phyloP scores from a whole-genome alignment of 1,140 invertebrate species.

The Drosophila bipectinata region DNA sequence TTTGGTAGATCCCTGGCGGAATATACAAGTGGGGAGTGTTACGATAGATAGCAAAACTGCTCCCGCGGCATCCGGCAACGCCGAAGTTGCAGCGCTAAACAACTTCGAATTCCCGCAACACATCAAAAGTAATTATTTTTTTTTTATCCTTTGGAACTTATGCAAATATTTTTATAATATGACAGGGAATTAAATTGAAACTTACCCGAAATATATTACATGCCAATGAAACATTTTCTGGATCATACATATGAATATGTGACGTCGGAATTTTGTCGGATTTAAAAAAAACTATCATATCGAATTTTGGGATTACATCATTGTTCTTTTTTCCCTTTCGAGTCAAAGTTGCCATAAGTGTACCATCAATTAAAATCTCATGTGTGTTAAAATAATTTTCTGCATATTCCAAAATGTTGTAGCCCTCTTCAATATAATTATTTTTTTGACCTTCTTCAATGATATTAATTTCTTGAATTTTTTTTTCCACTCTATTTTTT shows the following conservation, averaged over 20 bases:
- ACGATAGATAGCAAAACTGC: no score
- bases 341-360: conserved; percentile 94
- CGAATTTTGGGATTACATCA: conserved; percentile 93
- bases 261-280: conserved; percentile 95
- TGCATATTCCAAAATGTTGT: conserved; percentile 96
- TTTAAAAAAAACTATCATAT: conserved; percentile 96
- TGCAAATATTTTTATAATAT: not conserved
- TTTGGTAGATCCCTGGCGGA: no score
- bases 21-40: no score
- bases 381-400: conserved; percentile 97
- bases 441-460: conserved; percentile 85
- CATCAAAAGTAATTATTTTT: no score
- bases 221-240: conserved; percentile 95
- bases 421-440: conserved; percentile 85
- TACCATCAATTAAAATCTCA: conserved; percentile 92
- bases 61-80: no score
- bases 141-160: no score
- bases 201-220: conserved; percentile 95
- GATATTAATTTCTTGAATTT: conserved; percentile 90
- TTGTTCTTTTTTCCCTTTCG: conserved; percentile 90
- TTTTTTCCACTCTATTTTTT: conserved; percentile 93
- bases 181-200: not conserved
- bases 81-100: no score
- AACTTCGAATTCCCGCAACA: no score
- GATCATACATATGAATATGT: conserved; percentile 97